Evolutionary conservation across 2,797 vertebrate species (phyloP).

Genomic region (Oreonectes daqikongensis): DNA sequence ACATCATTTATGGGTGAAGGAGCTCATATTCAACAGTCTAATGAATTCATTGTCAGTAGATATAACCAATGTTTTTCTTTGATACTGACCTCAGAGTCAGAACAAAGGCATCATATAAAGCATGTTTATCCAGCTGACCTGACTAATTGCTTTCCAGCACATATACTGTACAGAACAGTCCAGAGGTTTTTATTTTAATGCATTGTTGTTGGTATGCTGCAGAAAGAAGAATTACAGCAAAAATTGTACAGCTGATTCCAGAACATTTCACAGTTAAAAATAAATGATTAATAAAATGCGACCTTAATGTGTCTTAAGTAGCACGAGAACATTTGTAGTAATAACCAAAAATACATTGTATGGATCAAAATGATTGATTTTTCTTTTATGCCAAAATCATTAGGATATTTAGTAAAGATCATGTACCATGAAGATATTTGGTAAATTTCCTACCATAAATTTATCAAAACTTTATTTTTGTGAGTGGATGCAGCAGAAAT

Average conservation of each 20-base stretch:
- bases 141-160: not conserved
- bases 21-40: slow-evolving; percentile 2
- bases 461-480: no score
- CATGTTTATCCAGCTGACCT: not conserved
- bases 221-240: not conserved
- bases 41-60: not conserved
- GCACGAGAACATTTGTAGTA: no score
- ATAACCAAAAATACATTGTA: no score
- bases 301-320: no score
- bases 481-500: no score
- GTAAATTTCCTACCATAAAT: no score
- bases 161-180: not conserved
- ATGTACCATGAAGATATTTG: no score
- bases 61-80: slow-evolving; percentile 9
- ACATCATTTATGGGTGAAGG: slow-evolving; percentile 21
- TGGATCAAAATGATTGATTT: no score
- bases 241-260: not conserved
- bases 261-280: not conserved
- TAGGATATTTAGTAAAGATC: no score
- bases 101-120: slow-evolving; percentile 18
- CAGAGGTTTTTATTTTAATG: not conserved
- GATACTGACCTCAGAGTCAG: not conserved
- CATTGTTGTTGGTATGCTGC: not conserved
- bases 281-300: not conserved
- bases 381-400: no score